A percentile compares a stretch with the other conserved stretches of the same genome.
These are phyloP conservation scores for Megamerina dolium DNA, from an alignment of 2,888 invertebrate species.

Conservation along the genomic window DNA sequence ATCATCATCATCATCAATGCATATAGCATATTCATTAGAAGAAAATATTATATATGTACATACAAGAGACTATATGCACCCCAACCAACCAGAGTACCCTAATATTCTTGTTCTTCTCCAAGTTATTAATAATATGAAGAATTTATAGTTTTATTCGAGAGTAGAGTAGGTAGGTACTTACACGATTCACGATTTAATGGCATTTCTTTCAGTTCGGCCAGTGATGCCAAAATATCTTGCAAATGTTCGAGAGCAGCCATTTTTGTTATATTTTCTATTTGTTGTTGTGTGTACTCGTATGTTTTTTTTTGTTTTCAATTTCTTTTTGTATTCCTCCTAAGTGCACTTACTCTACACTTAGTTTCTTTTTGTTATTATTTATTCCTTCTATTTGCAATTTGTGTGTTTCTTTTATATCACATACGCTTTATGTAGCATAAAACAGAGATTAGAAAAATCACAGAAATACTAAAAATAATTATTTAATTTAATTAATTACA, in stretches of 20 bases:
- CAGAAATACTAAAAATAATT: background rate
- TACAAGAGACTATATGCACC: too few species aligned
- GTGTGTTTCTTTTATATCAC: background rate
- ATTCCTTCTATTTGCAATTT: background rate
- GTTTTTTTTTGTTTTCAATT: background rate
- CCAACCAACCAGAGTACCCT: too few species aligned
- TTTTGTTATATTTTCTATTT: slow-evolving; percentile 18
- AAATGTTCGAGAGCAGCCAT: slow-evolving; percentile 41
- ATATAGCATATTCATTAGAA: too few species aligned
- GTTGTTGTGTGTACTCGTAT: too few species aligned
- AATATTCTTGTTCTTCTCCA: too few species aligned
- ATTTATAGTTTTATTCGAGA: too few species aligned
- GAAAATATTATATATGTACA: too few species aligned
- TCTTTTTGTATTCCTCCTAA: background rate
- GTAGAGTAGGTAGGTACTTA: too few species aligned
- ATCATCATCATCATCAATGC: too few species aligned
- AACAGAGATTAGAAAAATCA: too few species aligned
- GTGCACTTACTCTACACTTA: background rate
- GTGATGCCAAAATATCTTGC: slow-evolving; percentile 32
- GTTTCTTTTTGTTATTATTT: background rate
- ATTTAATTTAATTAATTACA: slow-evolving; percentile 8
- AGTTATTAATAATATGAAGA: too few species aligned
- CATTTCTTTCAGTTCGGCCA: slow-evolving; percentile 36
- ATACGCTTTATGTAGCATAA: too few species aligned
- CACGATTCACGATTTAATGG: slow-evolving; percentile 40